Base-by-base conservation (phyloP, 1,140 invertebrate genomes). In the Patella vulgata region DNA sequence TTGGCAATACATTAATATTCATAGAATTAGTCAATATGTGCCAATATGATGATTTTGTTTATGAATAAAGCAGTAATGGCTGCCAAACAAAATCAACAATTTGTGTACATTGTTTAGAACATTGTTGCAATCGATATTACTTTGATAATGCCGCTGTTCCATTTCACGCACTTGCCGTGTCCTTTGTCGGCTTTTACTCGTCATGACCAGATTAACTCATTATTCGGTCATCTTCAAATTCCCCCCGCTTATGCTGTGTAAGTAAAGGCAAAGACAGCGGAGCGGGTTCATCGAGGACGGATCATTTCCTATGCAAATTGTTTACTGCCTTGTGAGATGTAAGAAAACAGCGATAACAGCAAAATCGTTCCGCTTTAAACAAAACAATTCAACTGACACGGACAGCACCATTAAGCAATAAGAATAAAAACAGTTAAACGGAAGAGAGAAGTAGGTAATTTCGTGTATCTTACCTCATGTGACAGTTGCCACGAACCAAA, bases 221-320 rank as follows among this genome's bases (percentile, higher is more conserved):
- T n/a, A n/a, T n/a, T n/a, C n/a, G n/a, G n/a, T n/a, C n/a, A n/a
- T 53, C 40, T 30, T 48, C 43, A 40, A 53, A 46, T 61, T 61
- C 54, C 52, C 44, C 46, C 36, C 25, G 44, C 39, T 59, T n/a
- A 36, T 57, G 40, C 51, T 47, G 42, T 63, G 36, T 47, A 47
- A 28, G 50, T 33, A 47, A 48, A 53, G 25, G 28, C 43, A 28
- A n/a, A n/a, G n/a, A n/a, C n/a, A n/a, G n/a, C n/a, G n/a, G n/a
- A 40, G 27, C 25, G 51, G 51, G 61, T 63, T 63, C 54, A 57
- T 17, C 47, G 54, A 42, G 53, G 61, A 63, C 50, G 30, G 50
- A 62, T 73, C 71, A 73, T 73, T 73, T 70, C 59, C 68, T 74
- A 71, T 70, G 71, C 71, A 74, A 74, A 72, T 74, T 71, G 66